Conservation (phyloP, 2,888 invertebrate genomes). For the Drosophila meridiana region DNA sequence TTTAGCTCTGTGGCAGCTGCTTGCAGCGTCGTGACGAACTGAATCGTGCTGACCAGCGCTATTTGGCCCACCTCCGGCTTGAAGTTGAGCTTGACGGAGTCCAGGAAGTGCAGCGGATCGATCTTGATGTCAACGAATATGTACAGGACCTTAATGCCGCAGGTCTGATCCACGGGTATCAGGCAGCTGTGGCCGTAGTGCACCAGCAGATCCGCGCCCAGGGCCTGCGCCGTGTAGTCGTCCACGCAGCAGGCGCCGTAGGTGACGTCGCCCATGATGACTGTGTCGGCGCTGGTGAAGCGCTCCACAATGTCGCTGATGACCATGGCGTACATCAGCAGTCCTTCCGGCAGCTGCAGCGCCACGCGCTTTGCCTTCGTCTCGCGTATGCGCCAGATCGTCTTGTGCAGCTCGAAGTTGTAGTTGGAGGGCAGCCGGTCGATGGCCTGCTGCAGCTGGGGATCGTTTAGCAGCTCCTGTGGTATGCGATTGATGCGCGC, state of each 20-base stretch:
- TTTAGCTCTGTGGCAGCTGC: slow-evolving; percentile 90
- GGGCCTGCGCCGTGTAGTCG: slow-evolving; percentile 95
- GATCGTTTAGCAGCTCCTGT: slow-evolving; percentile 91
- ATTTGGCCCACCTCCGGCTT: slow-evolving; percentile 88
- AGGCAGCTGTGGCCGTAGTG: slow-evolving; percentile 99
- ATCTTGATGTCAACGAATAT: slow-evolving; percentile 99
- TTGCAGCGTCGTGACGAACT: slow-evolving; percentile 97
- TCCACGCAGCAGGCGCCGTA: slow-evolving; percentile 99
- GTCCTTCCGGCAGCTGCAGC: slow-evolving; percentile 98
- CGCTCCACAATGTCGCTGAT: slow-evolving; percentile 96
- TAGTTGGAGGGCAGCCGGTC: slow-evolving; percentile 95
- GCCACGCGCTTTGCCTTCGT: slow-evolving; percentile 94
- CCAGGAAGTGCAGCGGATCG: slow-evolving; percentile 95
- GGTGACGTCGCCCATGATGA: slow-evolving; percentile 99
- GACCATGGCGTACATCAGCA: slow-evolving; percentile 96
- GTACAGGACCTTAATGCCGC: slow-evolving; percentile 96
- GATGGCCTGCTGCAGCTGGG: slow-evolving; percentile 90
- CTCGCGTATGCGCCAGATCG: slow-evolving; percentile 97
- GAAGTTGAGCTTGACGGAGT: slow-evolving; percentile 93
- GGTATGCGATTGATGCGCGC: slow-evolving; percentile 93
- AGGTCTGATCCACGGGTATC: slow-evolving; percentile 94
- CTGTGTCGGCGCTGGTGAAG: slow-evolving; percentile 94
- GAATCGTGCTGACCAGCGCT: slow-evolving; percentile 98
- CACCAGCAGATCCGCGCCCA: slow-evolving; percentile 95
- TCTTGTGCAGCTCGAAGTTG: slow-evolving; percentile 99